Evolutionary conservation across 2,888 invertebrate genomes (phyloP).

Genomic region (Balanococcus diminutus): DNA sequence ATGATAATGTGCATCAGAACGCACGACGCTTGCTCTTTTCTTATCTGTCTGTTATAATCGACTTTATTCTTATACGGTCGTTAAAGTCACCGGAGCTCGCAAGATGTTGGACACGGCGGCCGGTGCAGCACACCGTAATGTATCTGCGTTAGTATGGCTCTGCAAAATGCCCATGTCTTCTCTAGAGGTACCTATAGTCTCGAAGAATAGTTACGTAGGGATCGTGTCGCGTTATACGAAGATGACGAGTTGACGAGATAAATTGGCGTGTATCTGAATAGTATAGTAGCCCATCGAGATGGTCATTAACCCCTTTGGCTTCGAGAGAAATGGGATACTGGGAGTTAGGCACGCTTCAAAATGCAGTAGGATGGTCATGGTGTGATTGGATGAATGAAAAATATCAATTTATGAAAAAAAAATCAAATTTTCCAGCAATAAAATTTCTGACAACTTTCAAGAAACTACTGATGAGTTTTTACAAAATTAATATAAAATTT

Average conservation of each 20-base stretch:
- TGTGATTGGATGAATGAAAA: too few species aligned
- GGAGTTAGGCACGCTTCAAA: too few species aligned
- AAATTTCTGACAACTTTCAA: too few species aligned
- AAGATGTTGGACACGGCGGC: not conserved
- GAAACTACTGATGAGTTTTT: too few species aligned
- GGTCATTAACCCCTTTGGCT: not conserved
- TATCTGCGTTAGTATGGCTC: not conserved
- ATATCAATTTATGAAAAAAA: too few species aligned
- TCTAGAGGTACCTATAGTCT: not conserved
- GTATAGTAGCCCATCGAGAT: not conserved
- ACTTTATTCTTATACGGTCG: conserved; percentile 46
- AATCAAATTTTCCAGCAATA: too few species aligned
- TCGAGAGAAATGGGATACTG: too few species aligned
- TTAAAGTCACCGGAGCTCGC: conserved; percentile 31
- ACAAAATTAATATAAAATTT: too few species aligned
- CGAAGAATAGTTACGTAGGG: not conserved
- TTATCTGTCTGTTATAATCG: conserved; percentile 41
- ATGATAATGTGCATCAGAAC: conserved; percentile 49
- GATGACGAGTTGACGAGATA: conserved; percentile 5
- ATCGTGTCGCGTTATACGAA: not conserved
- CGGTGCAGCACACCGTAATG: too few species aligned
- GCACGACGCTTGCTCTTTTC: conserved; percentile 47
- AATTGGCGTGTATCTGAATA: conserved; percentile 3
- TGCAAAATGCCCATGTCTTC: not conserved
- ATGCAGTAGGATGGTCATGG: too few species aligned